Percentiles rank a stretch among this genome's conserved stretches.
Evolutionary conservation across 2,113 vertebrate species (phyloP).

Genomic region (Carollia perspicillata): DNA sequence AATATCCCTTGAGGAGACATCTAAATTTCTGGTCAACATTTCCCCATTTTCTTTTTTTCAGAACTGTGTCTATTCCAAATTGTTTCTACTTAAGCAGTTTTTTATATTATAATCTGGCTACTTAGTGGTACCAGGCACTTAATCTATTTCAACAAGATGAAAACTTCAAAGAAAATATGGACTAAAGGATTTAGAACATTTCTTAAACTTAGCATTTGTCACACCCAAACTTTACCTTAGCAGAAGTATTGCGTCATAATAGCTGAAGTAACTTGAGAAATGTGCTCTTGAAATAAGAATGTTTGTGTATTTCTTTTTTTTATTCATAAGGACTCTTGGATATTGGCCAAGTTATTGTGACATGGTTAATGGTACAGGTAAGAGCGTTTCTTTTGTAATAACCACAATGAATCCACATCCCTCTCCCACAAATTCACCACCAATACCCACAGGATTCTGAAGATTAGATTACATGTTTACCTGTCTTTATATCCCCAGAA

Average conservation of each 20-base stretch:
- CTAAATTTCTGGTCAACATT: neutral
- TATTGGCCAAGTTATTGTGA: slow-evolving; percentile 91
- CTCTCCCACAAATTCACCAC: neutral
- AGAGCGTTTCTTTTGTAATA: slow-evolving; percentile 47
- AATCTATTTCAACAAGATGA: neutral
- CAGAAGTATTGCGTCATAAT: neutral
- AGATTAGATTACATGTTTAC: neutral
- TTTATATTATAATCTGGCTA: neutral
- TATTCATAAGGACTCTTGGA: slow-evolving; percentile 82
- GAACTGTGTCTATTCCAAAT: neutral
- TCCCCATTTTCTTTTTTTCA: neutral
- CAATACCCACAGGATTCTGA: neutral
- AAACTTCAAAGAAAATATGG: neutral
- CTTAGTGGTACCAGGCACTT: neutral
- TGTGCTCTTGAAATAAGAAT: neutral
- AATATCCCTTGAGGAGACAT: neutral
- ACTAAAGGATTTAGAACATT: neutral
- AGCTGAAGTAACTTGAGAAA: neutral
- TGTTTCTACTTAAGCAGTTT: neutral
- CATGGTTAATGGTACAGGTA: slow-evolving; percentile 97
- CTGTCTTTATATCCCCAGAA: neutral
- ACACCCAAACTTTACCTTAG: neutral
- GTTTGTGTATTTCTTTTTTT: neutral
- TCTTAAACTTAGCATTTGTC: neutral
- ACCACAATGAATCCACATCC: neutral